Percentiles rank a stretch among this genome's conserved stretches.
Conservation (phyloP, 1,140 invertebrate genomes). For the Trachymyrmex cornetzi region DNA sequence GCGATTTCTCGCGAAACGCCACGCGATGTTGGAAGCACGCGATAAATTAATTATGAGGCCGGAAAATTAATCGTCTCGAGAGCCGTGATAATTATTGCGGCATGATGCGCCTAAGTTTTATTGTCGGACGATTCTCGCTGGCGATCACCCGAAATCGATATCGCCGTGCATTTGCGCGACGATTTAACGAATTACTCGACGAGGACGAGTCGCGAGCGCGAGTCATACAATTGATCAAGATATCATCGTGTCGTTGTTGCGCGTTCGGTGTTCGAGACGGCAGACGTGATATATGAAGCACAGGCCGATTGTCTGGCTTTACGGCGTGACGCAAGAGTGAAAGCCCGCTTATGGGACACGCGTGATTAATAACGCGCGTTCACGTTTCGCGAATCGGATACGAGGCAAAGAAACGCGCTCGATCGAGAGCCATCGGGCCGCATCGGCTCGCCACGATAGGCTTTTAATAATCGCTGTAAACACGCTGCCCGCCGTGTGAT, state of each 20-base stretch:
- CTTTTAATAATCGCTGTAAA: constrained; percentile 48
- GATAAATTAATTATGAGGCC: constrained; percentile 46
- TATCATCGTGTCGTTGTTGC: constrained; percentile 63
- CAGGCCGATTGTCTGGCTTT: constrained; percentile 63
- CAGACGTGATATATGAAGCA: constrained; percentile 57
- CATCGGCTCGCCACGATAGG: constrained; percentile 44
- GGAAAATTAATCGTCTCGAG: constrained; percentile 43
- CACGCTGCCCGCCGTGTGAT: constrained; percentile 31
- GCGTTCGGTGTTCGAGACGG: constrained; percentile 62
- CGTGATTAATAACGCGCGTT: constrained; percentile 64
- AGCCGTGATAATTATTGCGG: constrained; percentile 36
- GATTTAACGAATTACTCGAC: constrained; percentile 1
- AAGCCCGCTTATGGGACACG: constrained; percentile 66
- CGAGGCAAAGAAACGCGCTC: constrained; percentile 21
- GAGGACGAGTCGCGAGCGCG: background rate
- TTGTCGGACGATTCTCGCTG: background rate
- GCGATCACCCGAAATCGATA: background rate
- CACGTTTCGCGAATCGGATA: constrained; percentile 36
- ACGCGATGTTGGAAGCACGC: constrained; percentile 42
- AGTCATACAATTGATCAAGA: constrained; percentile 60
- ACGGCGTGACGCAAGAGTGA: constrained; percentile 66
- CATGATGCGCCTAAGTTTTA: background rate
- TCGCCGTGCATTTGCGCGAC: background rate
- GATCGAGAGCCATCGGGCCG: constrained; percentile 63
- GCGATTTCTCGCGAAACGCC: constrained; percentile 44